A percentile compares a stretch with the other conserved stretches of the same genome.
phyloP scores from a whole-genome alignment of 2,888 invertebrate species.

The Carterocephalus palaemon region DNA sequence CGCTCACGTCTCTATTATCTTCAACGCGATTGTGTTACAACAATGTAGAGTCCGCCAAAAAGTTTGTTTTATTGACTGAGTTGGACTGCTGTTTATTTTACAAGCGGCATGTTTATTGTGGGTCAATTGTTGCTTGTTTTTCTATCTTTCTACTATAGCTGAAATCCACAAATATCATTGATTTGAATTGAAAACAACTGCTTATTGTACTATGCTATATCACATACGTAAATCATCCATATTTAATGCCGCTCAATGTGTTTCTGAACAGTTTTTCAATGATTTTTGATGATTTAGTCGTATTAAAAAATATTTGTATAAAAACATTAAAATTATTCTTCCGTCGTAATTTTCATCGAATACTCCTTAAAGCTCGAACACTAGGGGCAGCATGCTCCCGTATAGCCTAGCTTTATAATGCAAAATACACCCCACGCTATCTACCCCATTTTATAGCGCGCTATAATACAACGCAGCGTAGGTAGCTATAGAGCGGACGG shows the following conservation, averaged over 20 bases:
- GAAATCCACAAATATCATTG: too few relatives aligned
- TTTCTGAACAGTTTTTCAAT: too few relatives aligned
- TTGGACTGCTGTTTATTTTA: neutral
- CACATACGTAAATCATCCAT: too few relatives aligned
- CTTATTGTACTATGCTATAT: too few relatives aligned
- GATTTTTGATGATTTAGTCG: too few relatives aligned
- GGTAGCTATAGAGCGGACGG: conserved; percentile 66
- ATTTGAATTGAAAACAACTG: too few relatives aligned
- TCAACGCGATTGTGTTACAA: conserved; percentile 25
- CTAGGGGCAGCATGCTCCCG: conserved; percentile 27
- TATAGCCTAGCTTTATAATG: conserved; percentile 47
- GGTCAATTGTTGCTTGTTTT: too few relatives aligned
- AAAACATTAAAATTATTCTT: conserved; percentile 1
- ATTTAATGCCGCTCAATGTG: too few relatives aligned
- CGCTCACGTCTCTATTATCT: conserved; percentile 34
- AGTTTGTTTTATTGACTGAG: neutral
- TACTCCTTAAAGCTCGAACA: conserved; percentile 5
- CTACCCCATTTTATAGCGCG: conserved; percentile 61
- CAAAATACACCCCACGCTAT: conserved; percentile 58
- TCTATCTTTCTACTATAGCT: too few relatives aligned
- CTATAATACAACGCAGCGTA: conserved; percentile 55
- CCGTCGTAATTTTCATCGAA: conserved; percentile 10
- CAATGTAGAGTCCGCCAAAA: conserved; percentile 21
- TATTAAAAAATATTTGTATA: too few relatives aligned
- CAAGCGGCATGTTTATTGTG: too few relatives aligned